Percentiles rank a stretch among this genome's conserved stretches.
These are phyloP conservation scores for Pecten maximus DNA, from an alignment of 2,888 invertebrate species.

Conservation along the genomic window DNA sequence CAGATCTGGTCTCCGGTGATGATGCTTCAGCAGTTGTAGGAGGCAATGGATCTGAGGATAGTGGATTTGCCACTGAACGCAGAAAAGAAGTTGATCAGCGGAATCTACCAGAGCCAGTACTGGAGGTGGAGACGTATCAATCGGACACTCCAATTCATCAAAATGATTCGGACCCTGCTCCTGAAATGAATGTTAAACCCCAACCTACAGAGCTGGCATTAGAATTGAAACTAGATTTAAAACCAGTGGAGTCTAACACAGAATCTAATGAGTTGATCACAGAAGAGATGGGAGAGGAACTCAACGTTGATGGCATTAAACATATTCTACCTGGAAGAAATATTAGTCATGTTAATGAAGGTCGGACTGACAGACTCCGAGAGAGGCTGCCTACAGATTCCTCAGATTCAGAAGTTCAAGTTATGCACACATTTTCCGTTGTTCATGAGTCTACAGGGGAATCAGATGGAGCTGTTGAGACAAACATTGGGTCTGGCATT, in stretches of 20 bases:
- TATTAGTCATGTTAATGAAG: neutral
- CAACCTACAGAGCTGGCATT: neutral
- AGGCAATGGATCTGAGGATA: neutral
- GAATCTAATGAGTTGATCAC: neutral
- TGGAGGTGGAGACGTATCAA: neutral
- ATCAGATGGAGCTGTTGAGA: neutral
- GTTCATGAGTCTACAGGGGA: constrained; percentile 20
- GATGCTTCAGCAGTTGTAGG: neutral
- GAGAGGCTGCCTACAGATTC: constrained; percentile 2
- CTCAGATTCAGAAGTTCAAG: neutral
- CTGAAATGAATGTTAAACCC: neutral
- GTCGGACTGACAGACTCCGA: neutral
- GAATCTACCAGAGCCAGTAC: neutral
- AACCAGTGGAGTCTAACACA: neutral
- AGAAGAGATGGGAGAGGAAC: neutral
- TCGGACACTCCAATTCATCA: neutral
- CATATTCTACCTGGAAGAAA: neutral
- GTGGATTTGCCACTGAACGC: neutral
- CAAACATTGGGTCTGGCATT: neutral
- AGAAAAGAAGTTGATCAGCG: neutral
- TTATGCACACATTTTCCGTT: neutral
- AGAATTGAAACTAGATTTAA: neutral
- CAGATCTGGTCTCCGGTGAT: neutral
- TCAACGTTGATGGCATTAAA: neutral
- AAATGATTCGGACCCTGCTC: neutral